Evolutionary conservation across 2,888 invertebrate species (phyloP).

Genomic region (Lypha dubia): DNA sequence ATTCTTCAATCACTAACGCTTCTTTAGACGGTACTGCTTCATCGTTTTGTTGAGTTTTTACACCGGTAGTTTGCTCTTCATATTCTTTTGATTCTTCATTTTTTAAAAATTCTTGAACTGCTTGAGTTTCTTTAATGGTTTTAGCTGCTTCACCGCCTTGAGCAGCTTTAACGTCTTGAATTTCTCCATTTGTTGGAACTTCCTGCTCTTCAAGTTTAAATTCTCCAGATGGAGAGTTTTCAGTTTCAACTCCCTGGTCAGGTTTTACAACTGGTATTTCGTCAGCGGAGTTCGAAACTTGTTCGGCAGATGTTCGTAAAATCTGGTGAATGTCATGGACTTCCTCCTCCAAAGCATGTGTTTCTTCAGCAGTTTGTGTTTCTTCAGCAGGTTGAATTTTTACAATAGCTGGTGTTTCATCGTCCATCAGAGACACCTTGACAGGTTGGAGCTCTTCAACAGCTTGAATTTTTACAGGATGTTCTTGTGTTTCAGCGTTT

Average conservation of each 20-base stretch:
- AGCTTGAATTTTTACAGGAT: background rate
- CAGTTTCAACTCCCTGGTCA: conserved; percentile 26
- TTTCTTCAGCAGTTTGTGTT: background rate
- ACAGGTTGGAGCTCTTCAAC: background rate
- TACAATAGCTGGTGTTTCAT: background rate
- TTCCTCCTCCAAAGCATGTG: conserved; percentile 7
- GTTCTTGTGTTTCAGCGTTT: background rate
- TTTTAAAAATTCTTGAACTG: conserved; percentile 1
- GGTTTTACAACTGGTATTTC: background rate
- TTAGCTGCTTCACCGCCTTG: too few relatives aligned
- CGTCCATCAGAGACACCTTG: too few relatives aligned
- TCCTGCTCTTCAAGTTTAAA: conserved; percentile 32
- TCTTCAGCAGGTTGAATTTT: background rate
- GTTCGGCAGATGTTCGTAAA: conserved; percentile 12
- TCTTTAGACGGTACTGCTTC: conserved; percentile 33
- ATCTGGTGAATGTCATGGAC: background rate
- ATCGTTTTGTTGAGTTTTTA: conserved; percentile 29
- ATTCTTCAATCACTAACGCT: conserved; percentile 35
- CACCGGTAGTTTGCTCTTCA: background rate
- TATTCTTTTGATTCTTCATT: conserved; percentile 9
- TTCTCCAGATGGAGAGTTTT: conserved; percentile 17
- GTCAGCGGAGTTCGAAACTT: background rate
- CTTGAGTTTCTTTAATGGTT: conserved; percentile 37
- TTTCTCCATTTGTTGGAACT: conserved; percentile 21
- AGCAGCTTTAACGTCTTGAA: too few relatives aligned